Evolutionary conservation across 2,113 vertebrate genomes (phyloP).

Genomic region (Cynocephalus volans): DNA sequence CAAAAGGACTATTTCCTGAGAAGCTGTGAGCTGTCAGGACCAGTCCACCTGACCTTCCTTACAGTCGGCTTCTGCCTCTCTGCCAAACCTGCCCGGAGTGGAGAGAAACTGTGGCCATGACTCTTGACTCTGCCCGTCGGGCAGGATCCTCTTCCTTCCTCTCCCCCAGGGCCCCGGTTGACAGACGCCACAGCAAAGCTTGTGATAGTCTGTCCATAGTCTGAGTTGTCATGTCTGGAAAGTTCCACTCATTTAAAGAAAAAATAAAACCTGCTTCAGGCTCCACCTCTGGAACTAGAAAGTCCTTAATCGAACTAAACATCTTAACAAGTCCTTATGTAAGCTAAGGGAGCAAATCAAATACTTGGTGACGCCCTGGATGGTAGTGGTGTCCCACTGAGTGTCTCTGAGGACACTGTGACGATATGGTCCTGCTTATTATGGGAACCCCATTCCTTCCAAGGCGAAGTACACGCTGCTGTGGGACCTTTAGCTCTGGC

Average conservation of each 20-base stretch:
- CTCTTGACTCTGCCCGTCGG: not conserved
- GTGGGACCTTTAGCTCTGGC: not conserved
- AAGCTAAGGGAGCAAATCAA: not conserved
- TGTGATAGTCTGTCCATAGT: not conserved
- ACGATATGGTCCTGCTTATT: not conserved
- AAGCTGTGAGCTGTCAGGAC: not conserved
- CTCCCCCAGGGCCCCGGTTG: not conserved
- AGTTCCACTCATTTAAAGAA: conserved; percentile 57
- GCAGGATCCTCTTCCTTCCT: not conserved
- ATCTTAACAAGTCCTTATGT: not conserved
- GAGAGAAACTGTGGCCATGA: not conserved
- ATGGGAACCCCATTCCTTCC: not conserved
- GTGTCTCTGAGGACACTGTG: not conserved
- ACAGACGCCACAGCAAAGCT: not conserved
- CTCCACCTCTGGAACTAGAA: conserved; percentile 2
- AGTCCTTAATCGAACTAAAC: not conserved
- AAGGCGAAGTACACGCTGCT: no score
- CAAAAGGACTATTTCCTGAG: not conserved
- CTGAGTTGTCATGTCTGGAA: conserved; percentile 41
- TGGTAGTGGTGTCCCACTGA: no score
- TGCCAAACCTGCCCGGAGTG: not conserved
- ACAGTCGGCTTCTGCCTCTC: not conserved
- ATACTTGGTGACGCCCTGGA: fast-evolving
- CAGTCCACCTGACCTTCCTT: not conserved
- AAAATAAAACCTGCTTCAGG: not conserved